Evolutionary conservation across 2,113 vertebrate species (phyloP).

Genomic region (Carassius auratus): DNA sequence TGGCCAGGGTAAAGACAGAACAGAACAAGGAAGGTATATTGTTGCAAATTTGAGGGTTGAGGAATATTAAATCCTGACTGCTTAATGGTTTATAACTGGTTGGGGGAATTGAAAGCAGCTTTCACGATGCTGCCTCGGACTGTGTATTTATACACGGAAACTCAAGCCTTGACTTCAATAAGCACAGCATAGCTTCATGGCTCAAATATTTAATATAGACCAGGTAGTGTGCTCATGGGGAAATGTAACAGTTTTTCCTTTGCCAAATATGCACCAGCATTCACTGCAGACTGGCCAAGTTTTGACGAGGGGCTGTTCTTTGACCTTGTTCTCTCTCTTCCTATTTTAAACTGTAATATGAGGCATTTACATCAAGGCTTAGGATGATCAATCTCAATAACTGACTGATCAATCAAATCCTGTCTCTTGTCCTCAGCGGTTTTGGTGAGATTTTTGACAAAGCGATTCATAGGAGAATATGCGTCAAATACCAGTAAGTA

Average conservation of each 20-base stretch:
- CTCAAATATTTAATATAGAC: constrained; percentile 50
- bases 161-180: constrained; percentile 30
- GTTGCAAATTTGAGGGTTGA: not conserved
- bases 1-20: not conserved
- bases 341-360: not conserved
- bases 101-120: not conserved
- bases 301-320: constrained; percentile 39
- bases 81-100: not conserved
- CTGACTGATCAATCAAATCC: not conserved
- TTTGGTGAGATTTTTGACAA: constrained; percentile 78
- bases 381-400: constrained; percentile 7
- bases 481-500: constrained; percentile 77
- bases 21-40: constrained; percentile 8
- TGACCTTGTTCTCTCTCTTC: constrained; percentile 6
- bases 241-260: constrained; percentile 26
- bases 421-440: constrained; percentile 65
- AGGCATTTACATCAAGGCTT: constrained; percentile 4
- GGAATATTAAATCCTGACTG: constrained; percentile 14
- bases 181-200: constrained; percentile 29
- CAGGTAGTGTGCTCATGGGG: constrained; percentile 39
- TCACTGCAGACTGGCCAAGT: constrained; percentile 23
- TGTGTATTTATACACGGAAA: constrained; percentile 49
- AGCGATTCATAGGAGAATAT: constrained; percentile 79
- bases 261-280: constrained; percentile 24
- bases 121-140: not conserved